Percentiles rank a stretch among this genome's conserved stretches.
Conservation (phyloP, 2,888 invertebrate species). For the Microctonus hyperodae region DNA sequence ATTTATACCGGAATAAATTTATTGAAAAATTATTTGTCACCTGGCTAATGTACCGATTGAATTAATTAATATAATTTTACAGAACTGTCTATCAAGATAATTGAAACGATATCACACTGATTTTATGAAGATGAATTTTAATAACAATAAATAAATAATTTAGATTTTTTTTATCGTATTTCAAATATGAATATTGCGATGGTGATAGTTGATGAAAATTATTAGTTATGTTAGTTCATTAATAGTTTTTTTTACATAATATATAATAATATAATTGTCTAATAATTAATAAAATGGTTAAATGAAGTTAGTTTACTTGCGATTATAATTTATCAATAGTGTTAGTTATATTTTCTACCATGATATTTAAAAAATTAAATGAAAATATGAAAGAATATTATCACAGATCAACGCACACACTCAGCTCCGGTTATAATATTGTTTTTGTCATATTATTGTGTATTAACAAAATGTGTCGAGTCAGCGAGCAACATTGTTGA, state of each 20-base stretch:
- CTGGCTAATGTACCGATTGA: conserved; percentile 38
- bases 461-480: neutral
- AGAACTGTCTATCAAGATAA: no score
- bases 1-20: neutral
- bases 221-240: neutral
- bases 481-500: neutral
- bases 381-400: neutral
- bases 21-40: conserved; percentile 15
- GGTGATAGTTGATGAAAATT: neutral
- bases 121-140: neutral
- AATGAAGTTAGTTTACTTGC: neutral
- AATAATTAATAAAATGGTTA: neutral
- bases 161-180: neutral
- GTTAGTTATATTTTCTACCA: neutral
- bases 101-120: neutral
- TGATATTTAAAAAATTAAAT: neutral
- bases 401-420: conserved; percentile 1
- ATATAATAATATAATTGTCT: neutral
- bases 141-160: no score
- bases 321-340: neutral
- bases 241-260: neutral
- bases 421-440: neutral
- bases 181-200: neutral
- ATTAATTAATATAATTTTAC: conserved; percentile 1
- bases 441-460: neutral